These are phyloP conservation scores for Dromius quadrimaculatus DNA, from an alignment of 2,888 invertebrate genomes.

Conservation along the genomic window DNA sequence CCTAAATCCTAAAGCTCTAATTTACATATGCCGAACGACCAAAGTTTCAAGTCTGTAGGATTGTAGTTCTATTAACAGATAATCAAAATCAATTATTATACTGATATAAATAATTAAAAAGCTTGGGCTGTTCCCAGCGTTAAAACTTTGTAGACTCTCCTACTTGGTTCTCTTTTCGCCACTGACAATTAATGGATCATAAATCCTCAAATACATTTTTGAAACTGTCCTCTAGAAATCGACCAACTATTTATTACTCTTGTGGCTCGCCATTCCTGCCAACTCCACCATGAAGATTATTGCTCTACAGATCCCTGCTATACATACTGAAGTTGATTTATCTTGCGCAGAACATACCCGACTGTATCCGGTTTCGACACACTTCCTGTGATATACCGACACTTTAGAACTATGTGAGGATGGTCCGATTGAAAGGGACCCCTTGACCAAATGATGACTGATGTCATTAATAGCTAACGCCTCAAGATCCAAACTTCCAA, in stretches of 20 bases:
- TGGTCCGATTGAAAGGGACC: constrained; percentile 19
- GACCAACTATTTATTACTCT: background rate
- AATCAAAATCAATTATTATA: too few species aligned
- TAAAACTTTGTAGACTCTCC: too few species aligned
- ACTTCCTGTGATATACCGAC: constrained; percentile 25
- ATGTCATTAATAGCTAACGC: constrained; percentile 6
- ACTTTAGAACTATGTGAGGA: constrained; percentile 27
- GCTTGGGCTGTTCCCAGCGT: too few species aligned
- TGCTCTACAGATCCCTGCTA: background rate
- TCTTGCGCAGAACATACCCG: background rate
- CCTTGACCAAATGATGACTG: background rate
- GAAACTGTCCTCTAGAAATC: background rate
- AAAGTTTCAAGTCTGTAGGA: too few species aligned
- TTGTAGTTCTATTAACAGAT: too few species aligned
- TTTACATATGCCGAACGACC: too few species aligned
- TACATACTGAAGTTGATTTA: background rate
- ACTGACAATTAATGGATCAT: too few species aligned
- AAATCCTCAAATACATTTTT: too few species aligned
- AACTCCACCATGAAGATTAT: background rate
- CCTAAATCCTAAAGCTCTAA: too few species aligned
- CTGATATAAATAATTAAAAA: too few species aligned
- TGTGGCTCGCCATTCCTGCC: background rate
- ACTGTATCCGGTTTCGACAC: constrained; percentile 13
- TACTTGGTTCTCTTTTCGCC: too few species aligned
- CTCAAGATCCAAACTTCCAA: background rate